Evolutionary conservation across 2,113 vertebrate genomes (phyloP).

Genomic region (Lamprologus speciosus): DNA sequence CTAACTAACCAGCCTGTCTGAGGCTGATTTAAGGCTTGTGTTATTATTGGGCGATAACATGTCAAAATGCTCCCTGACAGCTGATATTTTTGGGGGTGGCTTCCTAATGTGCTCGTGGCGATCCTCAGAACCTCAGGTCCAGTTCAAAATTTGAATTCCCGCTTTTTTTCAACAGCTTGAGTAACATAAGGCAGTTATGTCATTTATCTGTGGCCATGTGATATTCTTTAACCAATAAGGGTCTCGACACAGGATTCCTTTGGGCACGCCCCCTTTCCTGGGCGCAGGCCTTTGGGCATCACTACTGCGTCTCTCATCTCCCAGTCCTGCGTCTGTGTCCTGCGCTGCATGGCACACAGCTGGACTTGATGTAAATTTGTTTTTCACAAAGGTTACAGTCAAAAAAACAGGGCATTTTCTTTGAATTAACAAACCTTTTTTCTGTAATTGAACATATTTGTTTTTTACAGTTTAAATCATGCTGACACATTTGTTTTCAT

Average conservation of each 20-base stretch:
- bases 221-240: background rate
- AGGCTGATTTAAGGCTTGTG: background rate
- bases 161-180: background rate
- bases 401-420: background rate
- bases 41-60: background rate
- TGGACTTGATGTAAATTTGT: background rate
- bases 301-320: background rate
- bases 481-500: background rate
- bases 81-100: background rate
- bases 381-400: background rate
- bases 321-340: background rate
- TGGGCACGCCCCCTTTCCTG: background rate
- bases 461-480: background rate
- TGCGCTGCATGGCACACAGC: background rate
- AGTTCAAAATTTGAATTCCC: background rate
- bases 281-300: background rate
- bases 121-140: background rate
- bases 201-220: background rate
- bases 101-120: background rate
- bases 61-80: background rate
- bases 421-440: background rate
- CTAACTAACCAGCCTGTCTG: background rate
- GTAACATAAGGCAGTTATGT: background rate
- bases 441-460: background rate
- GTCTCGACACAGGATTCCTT: rapidly evolving